phyloP scores from a whole-genome alignment of 2,797 vertebrate genomes.

The Pangasius krempfi region DNA sequence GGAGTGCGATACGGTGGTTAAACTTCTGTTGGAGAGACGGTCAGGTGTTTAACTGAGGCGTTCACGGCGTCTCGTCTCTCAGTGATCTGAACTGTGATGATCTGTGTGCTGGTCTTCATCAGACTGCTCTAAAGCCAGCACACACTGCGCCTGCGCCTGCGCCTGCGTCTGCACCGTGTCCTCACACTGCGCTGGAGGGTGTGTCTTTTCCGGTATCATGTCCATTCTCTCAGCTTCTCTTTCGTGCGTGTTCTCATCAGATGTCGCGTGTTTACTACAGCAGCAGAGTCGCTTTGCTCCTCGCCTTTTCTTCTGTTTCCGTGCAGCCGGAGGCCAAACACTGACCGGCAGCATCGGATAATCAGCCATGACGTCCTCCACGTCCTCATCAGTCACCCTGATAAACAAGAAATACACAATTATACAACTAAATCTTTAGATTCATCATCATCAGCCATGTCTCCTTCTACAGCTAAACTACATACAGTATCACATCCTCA shows the following conservation, averaged over 20 bases:
- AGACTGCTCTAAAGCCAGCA: neutral
- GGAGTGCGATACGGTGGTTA: neutral
- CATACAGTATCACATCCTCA: neutral
- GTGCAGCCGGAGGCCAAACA: slow-evolving; percentile 46
- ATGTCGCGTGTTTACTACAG: neutral
- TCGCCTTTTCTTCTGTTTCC: slow-evolving; percentile 26
- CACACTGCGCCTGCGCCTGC: neutral
- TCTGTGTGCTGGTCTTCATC: neutral
- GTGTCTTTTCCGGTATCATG: neutral
- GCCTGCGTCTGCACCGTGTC: neutral
- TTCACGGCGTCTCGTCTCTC: neutral
- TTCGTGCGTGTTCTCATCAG: neutral
- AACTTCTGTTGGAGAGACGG: neutral
- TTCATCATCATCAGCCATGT: neutral
- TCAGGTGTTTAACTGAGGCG: neutral
- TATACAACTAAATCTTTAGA: no score
- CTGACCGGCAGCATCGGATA: slow-evolving; percentile 29
- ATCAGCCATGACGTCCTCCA: slow-evolving; percentile 15
- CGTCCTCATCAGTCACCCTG: slow-evolving; percentile 50
- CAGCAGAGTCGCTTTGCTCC: slow-evolving; percentile 16
- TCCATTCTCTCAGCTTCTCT: neutral
- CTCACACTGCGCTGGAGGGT: neutral
- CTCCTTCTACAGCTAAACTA: neutral
- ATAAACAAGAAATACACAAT: neutral
- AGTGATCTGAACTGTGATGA: neutral